A percentile compares a stretch with the other conserved stretches of the same genome.
Evolutionary conservation across 2,113 vertebrate species (phyloP).

Genomic region (Hemibagrus wyckioides): DNA sequence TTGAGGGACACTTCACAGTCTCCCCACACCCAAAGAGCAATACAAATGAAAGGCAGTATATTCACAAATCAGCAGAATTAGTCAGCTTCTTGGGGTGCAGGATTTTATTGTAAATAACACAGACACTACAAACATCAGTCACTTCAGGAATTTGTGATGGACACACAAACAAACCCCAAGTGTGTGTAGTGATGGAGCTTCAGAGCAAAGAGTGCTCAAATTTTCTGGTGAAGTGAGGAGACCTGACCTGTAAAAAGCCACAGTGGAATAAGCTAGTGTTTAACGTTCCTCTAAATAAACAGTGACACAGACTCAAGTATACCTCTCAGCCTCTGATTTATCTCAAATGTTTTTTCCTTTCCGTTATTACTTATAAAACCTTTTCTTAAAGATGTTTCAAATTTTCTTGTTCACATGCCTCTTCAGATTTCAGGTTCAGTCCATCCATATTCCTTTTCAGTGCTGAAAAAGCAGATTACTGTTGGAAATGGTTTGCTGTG

Average conservation of each 20-base stretch:
- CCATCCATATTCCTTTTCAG: background rate
- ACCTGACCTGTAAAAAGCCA: background rate
- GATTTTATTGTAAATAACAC: background rate
- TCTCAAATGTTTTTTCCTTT: background rate
- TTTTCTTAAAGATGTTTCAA: background rate
- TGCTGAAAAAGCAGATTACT: background rate
- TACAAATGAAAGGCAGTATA: background rate
- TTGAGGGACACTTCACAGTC: no score
- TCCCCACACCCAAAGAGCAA: background rate
- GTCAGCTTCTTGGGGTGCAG: background rate
- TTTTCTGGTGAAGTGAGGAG: conserved; percentile 6
- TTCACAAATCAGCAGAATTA: background rate
- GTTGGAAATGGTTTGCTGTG: background rate
- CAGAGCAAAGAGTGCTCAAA: background rate
- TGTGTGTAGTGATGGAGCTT: background rate
- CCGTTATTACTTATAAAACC: background rate
- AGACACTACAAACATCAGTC: background rate
- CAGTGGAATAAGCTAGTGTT: background rate
- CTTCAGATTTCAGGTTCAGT: background rate
- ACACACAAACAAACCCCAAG: background rate
- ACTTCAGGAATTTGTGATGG: background rate
- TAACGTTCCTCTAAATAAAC: background rate
- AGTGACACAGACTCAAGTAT: no score
- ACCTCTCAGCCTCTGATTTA: background rate
- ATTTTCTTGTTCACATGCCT: background rate